Evolutionary conservation across 2,797 vertebrate genomes (phyloP).

Genomic region (Acanthis flammea): DNA sequence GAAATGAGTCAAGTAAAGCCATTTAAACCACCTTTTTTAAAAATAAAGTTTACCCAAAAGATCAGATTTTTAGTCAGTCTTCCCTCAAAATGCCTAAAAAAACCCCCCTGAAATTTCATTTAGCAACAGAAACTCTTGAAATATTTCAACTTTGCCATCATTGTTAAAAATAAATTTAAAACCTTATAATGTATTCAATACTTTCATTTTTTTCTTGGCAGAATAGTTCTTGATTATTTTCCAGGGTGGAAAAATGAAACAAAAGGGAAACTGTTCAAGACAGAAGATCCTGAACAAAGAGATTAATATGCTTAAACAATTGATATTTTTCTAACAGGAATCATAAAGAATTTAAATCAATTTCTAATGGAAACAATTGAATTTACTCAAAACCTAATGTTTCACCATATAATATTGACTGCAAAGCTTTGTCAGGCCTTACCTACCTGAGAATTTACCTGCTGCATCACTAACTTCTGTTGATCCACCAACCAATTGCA

Average conservation of each 20-base stretch:
- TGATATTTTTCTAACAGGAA: background rate
- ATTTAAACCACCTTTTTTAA: background rate
- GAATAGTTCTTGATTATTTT: background rate
- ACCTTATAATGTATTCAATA: accelerated
- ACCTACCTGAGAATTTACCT: background rate
- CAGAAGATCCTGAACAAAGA: background rate
- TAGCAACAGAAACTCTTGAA: background rate
- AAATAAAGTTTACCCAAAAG: background rate
- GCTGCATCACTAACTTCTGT: background rate
- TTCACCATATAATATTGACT: background rate
- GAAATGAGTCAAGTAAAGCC: background rate
- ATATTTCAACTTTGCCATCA: background rate
- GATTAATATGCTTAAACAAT: background rate
- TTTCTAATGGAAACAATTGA: background rate
- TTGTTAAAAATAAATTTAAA: background rate
- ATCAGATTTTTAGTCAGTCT: background rate
- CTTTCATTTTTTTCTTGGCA: background rate
- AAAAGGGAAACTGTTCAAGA: background rate
- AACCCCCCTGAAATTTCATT: background rate
- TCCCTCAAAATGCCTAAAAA: background rate
- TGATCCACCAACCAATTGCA: background rate
- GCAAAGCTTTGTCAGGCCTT: background rate
- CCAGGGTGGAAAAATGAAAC: background rate
- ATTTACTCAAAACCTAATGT: background rate
- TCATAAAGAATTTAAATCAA: background rate